Evolutionary conservation across 2,113 vertebrate genomes (phyloP), one percentile per base, ranked within the genome.

Genomic region (Calonectris borealis): DNA sequence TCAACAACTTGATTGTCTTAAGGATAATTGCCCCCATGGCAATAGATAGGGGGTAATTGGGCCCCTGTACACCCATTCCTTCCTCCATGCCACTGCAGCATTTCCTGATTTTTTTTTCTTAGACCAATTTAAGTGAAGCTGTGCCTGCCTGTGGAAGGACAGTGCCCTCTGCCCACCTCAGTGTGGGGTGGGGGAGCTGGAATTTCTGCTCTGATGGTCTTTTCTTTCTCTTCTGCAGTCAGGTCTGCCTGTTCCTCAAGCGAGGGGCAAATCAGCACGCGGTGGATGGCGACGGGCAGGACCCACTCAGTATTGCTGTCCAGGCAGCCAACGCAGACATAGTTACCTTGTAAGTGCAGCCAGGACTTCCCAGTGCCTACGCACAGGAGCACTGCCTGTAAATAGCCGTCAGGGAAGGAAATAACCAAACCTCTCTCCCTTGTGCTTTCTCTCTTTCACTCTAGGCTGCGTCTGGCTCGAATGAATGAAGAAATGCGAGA

Each of bases 401-500:
- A 10, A 21, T 1, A 31, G 2, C n/a, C 52, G 3, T 3, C 27
- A 9, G 65, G 58, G 31, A 6, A 13, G 71, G 60, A 58, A 58
- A 3, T 87, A 40, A 81, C 55, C 60, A 19, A 57, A 1, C 6
- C 29, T 46, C 31, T 32, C 8, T 79, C 70, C 40, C 13, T 3
- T 40, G 25, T 58, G 29, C 44, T 52, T 31, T 31, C 57, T 51
- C 57, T 52, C 29, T 61, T 42, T 27, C 4, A 0, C 82, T n/a
- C 9, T 92, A 99, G 99, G 98, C 97, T 99, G 91, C 99, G 99
- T 79, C 98, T 99, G 97, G 99, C 99, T 18, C 98, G 99, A 73
- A 99, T 99, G 99, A 99, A 99, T 0, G 99, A 99, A 96, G 99
- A 99, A 96, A 99, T 99, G 99, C 97, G 99, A 7, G 99, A 99